Conservation (phyloP, 2,888 invertebrate species). For the Peribatodes rhomboidaria region DNA sequence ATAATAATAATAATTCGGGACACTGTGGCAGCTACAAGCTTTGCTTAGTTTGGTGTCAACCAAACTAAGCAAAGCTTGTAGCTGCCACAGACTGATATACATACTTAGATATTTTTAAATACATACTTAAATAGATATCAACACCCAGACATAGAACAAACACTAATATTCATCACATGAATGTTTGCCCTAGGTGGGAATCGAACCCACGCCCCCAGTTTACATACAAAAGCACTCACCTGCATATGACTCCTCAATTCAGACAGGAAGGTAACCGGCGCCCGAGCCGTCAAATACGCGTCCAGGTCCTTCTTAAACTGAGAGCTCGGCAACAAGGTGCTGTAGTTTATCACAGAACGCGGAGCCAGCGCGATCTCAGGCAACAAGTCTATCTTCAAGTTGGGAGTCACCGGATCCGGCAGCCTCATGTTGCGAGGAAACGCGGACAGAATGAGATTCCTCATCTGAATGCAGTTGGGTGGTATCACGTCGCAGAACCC, state of each 20-base stretch:
- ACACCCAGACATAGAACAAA: no score
- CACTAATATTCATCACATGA: no score
- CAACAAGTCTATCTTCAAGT: slow-evolving; percentile 96
- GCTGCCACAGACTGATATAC: no score
- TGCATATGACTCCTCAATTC: slow-evolving; percentile 96
- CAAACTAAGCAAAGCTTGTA: no score
- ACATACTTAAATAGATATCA: no score
- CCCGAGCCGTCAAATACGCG: slow-evolving; percentile 96
- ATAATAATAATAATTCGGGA: no score
- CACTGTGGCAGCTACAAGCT: no score
- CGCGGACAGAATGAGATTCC: slow-evolving; percentile 98
- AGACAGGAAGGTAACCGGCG: slow-evolving; percentile 98
- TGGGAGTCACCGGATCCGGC: slow-evolving; percentile 99
- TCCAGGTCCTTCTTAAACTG: slow-evolving; percentile 98
- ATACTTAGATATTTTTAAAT: no score
- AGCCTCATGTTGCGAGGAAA: slow-evolving; percentile 99
- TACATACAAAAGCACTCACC: no score
- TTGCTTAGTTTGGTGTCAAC: no score
- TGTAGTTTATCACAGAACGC: slow-evolving; percentile 95
- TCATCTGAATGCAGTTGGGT: slow-evolving; percentile 99
- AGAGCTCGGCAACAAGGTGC: slow-evolving; percentile 93
- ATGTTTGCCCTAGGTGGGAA: no score
- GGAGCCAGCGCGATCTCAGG: slow-evolving; percentile 96
- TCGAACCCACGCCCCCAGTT: no score
- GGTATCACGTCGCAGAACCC: slow-evolving; percentile 99